Conservation (phyloP, 2,113 vertebrate genomes). For the Ceyx margarethae region DNA sequence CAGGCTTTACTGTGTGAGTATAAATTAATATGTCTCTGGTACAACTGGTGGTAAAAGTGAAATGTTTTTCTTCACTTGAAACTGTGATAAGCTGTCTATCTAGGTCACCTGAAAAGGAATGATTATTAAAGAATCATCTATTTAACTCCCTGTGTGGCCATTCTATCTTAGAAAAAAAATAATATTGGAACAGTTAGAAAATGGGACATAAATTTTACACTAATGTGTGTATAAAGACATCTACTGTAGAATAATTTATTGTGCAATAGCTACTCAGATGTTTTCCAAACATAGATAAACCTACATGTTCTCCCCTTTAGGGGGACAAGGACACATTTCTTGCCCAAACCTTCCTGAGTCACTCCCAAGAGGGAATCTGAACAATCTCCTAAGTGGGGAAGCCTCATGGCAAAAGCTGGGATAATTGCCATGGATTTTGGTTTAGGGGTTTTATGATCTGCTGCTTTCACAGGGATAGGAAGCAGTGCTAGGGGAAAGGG, state of each 20-base stretch:
- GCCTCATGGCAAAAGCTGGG: neutral
- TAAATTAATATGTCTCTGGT: neutral
- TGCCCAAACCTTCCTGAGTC: neutral
- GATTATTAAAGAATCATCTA: neutral
- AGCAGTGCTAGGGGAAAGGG: neutral
- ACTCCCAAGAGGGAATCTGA: neutral
- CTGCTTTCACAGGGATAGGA: neutral
- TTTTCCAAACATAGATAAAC: neutral
- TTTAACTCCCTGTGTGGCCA: neutral
- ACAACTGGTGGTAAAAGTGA: neutral
- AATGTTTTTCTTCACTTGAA: neutral
- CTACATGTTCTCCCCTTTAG: neutral
- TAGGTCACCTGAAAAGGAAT: neutral
- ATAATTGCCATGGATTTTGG: neutral
- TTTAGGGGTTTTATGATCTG: neutral
- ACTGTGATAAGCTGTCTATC: neutral
- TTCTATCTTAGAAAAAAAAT: neutral
- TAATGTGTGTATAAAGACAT: neutral
- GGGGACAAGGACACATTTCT: neutral
- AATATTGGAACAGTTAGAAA: neutral
- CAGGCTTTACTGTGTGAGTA: neutral
- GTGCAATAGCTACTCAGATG: neutral
- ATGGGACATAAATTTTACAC: neutral
- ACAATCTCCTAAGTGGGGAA: neutral
- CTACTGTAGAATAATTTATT: neutral